Percentiles rank a stretch among this genome's conserved stretches.
phyloP scores from a whole-genome alignment of 1,140 invertebrate species.

The Adoxophyes honmai region DNA sequence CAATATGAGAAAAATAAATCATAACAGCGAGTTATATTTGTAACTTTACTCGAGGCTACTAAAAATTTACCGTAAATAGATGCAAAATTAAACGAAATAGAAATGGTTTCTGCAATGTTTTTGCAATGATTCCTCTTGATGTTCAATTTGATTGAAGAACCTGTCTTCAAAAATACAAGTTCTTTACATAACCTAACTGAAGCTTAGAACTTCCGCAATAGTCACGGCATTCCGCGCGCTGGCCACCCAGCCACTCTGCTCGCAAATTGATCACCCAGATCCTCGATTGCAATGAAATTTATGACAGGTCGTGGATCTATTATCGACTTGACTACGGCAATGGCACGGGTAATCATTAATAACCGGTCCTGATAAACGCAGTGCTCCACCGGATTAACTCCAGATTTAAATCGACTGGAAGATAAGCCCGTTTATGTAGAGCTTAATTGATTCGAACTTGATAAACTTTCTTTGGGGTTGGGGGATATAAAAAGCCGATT shows the following conservation, averaged over 20 bases:
- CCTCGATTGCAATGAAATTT: constrained; percentile 71
- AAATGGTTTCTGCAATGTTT: no score
- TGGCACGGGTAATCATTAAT: constrained; percentile 21
- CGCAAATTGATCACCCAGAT: constrained; percentile 65
- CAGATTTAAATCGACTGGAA: constrained; percentile 13
- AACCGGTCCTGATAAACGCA: constrained; percentile 28
- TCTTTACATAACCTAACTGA: no score
- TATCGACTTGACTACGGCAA: constrained; percentile 48
- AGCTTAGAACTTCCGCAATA: neutral
- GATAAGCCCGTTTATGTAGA: constrained; percentile 5
- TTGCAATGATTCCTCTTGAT: no score
- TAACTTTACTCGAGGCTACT: no score
- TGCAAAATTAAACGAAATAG: no score
- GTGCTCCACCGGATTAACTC: constrained; percentile 29
- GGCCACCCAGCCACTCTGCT: constrained; percentile 7
- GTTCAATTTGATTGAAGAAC: no score
- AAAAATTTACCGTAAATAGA: no score
- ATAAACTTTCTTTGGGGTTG: neutral
- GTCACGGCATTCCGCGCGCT: neutral
- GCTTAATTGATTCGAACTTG: constrained; percentile 6
- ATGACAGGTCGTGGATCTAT: constrained; percentile 64
- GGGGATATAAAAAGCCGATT: no score
- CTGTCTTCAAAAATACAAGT: no score
- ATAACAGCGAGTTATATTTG: no score
- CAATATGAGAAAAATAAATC: no score